These are phyloP conservation scores for Malurus cyaneus DNA, from an alignment of 2,113 vertebrate species.

Conservation along the genomic window DNA sequence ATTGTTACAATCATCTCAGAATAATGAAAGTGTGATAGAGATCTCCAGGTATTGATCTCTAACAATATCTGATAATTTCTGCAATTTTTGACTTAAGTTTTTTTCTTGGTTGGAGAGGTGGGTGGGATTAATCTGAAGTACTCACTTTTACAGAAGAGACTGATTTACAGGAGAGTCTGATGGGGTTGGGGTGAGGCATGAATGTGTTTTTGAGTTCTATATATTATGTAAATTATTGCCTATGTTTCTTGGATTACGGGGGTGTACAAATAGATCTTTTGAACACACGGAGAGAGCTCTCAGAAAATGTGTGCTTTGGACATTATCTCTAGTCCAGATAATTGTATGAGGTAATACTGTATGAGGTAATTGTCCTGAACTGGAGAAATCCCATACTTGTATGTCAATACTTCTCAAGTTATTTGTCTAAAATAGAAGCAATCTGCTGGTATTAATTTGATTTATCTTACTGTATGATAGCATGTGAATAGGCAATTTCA, in stretches of 20 bases:
- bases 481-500: background rate
- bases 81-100: background rate
- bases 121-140: background rate
- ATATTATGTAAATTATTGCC: background rate
- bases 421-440: background rate
- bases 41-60: background rate
- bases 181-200: background rate
- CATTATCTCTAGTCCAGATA: background rate
- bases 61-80: background rate
- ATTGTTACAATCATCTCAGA: background rate
- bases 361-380: background rate
- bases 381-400: background rate
- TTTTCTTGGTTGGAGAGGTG: background rate
- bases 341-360: background rate
- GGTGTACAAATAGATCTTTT: background rate
- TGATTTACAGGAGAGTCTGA: background rate
- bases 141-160: background rate
- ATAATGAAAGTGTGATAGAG: background rate
- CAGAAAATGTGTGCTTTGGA: background rate
- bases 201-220: background rate
- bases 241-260: background rate
- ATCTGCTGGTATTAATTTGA: background rate
- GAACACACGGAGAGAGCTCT: background rate
- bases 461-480: background rate
- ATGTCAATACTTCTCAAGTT: background rate